Conservation (phyloP, 2,888 invertebrate genomes). For the Limnephilus auricula region DNA sequence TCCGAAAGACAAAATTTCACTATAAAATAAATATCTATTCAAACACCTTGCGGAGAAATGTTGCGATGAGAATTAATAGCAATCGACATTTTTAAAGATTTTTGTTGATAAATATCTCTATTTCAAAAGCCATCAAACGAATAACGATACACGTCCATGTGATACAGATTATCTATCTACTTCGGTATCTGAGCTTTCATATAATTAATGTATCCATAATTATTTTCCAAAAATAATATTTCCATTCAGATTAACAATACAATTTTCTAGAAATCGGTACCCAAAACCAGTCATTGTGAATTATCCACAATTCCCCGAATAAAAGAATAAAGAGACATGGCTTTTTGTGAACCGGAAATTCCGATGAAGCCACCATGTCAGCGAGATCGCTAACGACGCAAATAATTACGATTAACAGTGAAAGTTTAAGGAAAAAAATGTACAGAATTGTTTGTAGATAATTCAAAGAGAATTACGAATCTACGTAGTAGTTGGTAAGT, state of each 20-base stretch:
- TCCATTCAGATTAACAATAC: background rate
- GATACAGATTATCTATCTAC: background rate
- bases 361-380: background rate
- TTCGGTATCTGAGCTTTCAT: background rate
- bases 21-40: no score
- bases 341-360: slow-evolving; percentile 9
- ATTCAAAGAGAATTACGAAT: background rate
- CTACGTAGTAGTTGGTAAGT: background rate
- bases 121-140: background rate
- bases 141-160: background rate
- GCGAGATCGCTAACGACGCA: background rate
- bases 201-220: background rate
- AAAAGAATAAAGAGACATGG: background rate
- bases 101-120: background rate
- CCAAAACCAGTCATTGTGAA: background rate
- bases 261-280: background rate
- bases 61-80: background rate
- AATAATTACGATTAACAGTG: background rate
- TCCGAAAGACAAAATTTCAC: no score
- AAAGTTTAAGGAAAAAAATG: background rate
- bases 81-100: background rate
- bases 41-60: background rate
- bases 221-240: background rate
- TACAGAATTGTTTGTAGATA: background rate
- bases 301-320: slow-evolving; percentile 8